Evolutionary conservation across 2,888 invertebrate genomes (phyloP).

Genomic region (Drosophila setosimentum): DNA sequence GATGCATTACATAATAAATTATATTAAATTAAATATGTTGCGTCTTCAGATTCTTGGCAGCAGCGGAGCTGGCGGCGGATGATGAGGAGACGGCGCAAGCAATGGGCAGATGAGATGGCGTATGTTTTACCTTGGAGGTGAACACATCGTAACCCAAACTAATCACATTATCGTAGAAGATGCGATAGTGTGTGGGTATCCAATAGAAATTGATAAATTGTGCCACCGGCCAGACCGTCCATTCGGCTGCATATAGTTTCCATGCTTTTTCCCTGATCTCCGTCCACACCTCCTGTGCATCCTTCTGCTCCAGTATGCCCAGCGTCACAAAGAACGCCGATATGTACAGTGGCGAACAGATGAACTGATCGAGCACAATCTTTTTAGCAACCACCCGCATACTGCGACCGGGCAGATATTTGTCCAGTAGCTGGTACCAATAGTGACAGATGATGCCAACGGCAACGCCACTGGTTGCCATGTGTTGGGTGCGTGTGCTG

Average conservation of each 20-base stretch:
- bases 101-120: constrained; percentile 40
- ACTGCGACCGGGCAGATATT: constrained; percentile 89
- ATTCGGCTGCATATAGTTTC: constrained; percentile 93
- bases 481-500: constrained; percentile 88
- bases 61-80: constrained; percentile 6
- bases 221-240: constrained; percentile 96
- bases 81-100: constrained; percentile 14
- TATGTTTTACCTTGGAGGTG: constrained; percentile 92
- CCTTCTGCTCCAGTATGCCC: constrained; percentile 89
- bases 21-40: constrained; percentile 14
- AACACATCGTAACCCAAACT: constrained; percentile 95
- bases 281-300: constrained; percentile 87
- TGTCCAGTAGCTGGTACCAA: constrained; percentile 93
- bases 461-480: constrained; percentile 91
- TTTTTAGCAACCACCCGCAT: constrained; percentile 90
- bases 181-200: constrained; percentile 92
- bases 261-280: constrained; percentile 91
- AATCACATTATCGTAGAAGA: constrained; percentile 94
- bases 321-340: constrained; percentile 91
- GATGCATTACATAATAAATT: constrained; percentile 1
- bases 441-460: constrained; percentile 93
- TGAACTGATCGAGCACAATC: constrained; percentile 92
- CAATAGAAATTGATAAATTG: constrained; percentile 97
- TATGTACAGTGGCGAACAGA: constrained; percentile 93
- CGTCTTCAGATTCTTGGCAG: constrained; percentile 33